These are phyloP conservation scores for Beris morrisii DNA, from an alignment of 2,888 invertebrate species.

Conservation along the genomic window DNA sequence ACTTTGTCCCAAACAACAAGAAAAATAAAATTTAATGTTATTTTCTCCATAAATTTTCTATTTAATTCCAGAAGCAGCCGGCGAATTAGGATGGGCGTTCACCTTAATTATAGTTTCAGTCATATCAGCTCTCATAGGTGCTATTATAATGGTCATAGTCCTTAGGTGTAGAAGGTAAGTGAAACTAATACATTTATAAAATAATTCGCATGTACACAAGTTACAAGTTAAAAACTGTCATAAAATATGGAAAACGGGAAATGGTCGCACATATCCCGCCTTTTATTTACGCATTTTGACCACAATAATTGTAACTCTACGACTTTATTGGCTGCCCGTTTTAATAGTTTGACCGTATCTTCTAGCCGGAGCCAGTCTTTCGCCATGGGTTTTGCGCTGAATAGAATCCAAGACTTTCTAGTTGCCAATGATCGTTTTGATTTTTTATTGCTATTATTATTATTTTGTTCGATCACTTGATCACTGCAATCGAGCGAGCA, in stretches of 20 bases:
- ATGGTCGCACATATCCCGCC: slow-evolving; percentile 23
- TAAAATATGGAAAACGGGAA: slow-evolving; percentile 14
- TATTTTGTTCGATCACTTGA: slow-evolving; percentile 22
- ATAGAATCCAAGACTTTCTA: slow-evolving; percentile 4
- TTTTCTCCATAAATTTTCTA: slow-evolving; percentile 7
- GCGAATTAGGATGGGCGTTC: slow-evolving; percentile 63
- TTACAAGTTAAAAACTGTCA: neutral
- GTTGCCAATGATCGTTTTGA: neutral
- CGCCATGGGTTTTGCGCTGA: neutral
- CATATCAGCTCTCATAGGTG: slow-evolving; percentile 70
- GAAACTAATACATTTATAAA: no score
- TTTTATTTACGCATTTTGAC: slow-evolving; percentile 30
- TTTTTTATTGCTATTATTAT: slow-evolving; percentile 14
- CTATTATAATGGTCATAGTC: slow-evolving; percentile 71
- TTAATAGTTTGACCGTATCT: slow-evolving; percentile 2
- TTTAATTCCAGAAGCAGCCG: slow-evolving; percentile 51
- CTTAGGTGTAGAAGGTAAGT: slow-evolving; percentile 63
- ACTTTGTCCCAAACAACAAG: neutral
- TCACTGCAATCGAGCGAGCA: no score
- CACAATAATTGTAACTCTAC: slow-evolving; percentile 33
- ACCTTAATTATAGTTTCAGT: slow-evolving; percentile 71
- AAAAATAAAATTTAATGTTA: neutral
- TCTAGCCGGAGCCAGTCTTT: neutral
- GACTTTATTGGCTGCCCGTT: slow-evolving; percentile 34
- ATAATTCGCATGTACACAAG: no score